phyloP scores from a whole-genome alignment of 2,888 invertebrate genomes.

The Drosophila trichaetosa region DNA sequence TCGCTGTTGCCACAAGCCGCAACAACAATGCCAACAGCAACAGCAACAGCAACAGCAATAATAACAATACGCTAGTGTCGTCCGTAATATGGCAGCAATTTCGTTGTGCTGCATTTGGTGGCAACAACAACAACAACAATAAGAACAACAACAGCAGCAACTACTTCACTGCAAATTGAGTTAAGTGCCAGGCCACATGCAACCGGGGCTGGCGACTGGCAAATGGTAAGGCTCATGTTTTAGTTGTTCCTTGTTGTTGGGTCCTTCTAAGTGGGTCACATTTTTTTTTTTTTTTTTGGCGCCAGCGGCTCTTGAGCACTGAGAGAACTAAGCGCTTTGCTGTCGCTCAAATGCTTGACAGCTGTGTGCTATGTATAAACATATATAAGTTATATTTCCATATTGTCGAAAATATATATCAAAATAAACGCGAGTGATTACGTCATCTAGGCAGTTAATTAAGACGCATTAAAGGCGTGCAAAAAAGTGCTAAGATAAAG shows the following conservation, averaged over 20 bases:
- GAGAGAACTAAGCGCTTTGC: constrained; percentile 38
- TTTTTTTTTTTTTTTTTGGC: constrained; percentile 63
- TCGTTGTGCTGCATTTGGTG: constrained; percentile 66
- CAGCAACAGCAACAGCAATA: constrained; percentile 46
- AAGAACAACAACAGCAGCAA: constrained; percentile 19
- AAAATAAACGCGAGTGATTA: constrained; percentile 49
- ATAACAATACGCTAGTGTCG: constrained; percentile 77
- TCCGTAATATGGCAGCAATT: constrained; percentile 76
- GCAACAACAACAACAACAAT: constrained; percentile 39
- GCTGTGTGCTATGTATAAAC: constrained; percentile 17
- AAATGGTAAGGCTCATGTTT: constrained; percentile 63
- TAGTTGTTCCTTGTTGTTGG: constrained; percentile 41
- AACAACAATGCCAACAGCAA: constrained; percentile 44
- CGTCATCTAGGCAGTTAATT: constrained; percentile 66
- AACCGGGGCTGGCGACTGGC: constrained; percentile 53
- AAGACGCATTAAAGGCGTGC: constrained; percentile 42
- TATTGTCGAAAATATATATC: constrained; percentile 30
- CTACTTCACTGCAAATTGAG: constrained; percentile 76
- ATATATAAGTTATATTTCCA: constrained; percentile 18
- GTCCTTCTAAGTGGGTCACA: constrained; percentile 64
- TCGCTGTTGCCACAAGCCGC: constrained; percentile 45
- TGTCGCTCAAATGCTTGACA: constrained; percentile 64
- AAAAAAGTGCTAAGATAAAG: constrained; percentile 51
- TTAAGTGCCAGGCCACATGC: constrained; percentile 77
- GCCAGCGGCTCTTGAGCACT: constrained; percentile 54